phyloP scores from a whole-genome alignment of 2,888 invertebrate genomes.

The Drosophila nr. perissopoda region DNA sequence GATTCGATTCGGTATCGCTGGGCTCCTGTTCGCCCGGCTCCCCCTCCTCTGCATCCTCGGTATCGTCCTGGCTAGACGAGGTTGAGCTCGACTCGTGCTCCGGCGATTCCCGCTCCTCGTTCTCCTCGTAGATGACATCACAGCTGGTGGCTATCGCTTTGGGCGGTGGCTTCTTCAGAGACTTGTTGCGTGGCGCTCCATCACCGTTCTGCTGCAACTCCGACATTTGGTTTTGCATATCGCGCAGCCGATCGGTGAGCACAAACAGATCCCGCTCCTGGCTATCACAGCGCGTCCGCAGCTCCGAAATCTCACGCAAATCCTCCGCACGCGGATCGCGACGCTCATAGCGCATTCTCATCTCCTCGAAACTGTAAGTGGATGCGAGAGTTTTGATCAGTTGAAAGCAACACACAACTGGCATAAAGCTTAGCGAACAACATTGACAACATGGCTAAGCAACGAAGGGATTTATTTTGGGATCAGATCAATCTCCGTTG shows the following conservation, averaged over 20 bases:
- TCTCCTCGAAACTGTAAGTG: constrained; percentile 86
- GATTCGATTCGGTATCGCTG: constrained; percentile 69
- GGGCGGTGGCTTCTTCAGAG: constrained; percentile 83
- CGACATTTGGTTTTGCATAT: constrained; percentile 86
- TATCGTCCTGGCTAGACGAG: constrained; percentile 40
- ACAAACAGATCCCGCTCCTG: constrained; percentile 87
- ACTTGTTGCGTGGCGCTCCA: constrained; percentile 46
- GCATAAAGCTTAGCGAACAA: constrained; percentile 27
- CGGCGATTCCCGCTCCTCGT: constrained; percentile 83
- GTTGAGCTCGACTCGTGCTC: constrained; percentile 46
- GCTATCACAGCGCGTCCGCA: constrained; percentile 86
- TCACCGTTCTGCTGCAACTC: constrained; percentile 75
- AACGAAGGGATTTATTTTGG: constrained; percentile 3
- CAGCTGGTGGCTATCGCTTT: constrained; percentile 84
- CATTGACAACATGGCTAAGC: constrained; percentile 68
- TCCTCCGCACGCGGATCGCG: constrained; percentile 87
- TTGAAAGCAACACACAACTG: background rate
- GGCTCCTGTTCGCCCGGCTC: constrained; percentile 60
- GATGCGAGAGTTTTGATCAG: background rate
- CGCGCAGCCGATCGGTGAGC: constrained; percentile 87
- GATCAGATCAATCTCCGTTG: constrained; percentile 1
- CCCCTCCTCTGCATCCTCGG: constrained; percentile 34
- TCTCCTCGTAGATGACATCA: constrained; percentile 85
- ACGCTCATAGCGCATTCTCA: constrained; percentile 87
- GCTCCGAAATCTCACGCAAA: constrained; percentile 86